Conservation (phyloP, 2,113 vertebrate species). For the Strigops habroptila region DNA sequence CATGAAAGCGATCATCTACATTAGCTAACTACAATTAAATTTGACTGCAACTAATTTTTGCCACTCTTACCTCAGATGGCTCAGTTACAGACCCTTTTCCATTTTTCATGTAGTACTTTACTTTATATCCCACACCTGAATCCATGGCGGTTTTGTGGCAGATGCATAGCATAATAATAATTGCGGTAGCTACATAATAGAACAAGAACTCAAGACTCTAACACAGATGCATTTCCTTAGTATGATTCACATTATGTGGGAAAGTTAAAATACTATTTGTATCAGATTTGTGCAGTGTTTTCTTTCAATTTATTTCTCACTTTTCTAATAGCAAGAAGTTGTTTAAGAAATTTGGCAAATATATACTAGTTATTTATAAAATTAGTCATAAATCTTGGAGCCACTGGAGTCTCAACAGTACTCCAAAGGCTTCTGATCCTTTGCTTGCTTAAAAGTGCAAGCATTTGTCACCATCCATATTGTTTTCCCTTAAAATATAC, state of each 20-base stretch:
- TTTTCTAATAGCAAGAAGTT: background rate
- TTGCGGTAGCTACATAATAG: background rate
- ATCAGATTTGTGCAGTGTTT: background rate
- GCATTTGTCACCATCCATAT: background rate
- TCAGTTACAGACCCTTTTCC: background rate
- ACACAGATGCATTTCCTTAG: background rate
- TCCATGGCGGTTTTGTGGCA: background rate
- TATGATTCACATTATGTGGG: background rate
- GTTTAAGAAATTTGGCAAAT: background rate
- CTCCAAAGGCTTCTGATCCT: background rate
- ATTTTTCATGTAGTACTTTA: background rate
- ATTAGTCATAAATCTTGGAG: background rate
- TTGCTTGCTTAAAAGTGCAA: background rate
- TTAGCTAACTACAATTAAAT: background rate
- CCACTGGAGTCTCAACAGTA: background rate
- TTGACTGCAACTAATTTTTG: background rate
- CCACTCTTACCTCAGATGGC: constrained; percentile 6
- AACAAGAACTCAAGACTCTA: background rate
- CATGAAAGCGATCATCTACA: background rate
- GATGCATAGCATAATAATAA: background rate
- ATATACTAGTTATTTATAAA: background rate
- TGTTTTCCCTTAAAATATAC: background rate
- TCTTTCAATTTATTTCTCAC: background rate
- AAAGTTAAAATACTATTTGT: background rate
- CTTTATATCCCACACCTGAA: background rate